Evolutionary conservation across 2,888 invertebrate species (phyloP).

Genomic region (Chesias legatella): DNA sequence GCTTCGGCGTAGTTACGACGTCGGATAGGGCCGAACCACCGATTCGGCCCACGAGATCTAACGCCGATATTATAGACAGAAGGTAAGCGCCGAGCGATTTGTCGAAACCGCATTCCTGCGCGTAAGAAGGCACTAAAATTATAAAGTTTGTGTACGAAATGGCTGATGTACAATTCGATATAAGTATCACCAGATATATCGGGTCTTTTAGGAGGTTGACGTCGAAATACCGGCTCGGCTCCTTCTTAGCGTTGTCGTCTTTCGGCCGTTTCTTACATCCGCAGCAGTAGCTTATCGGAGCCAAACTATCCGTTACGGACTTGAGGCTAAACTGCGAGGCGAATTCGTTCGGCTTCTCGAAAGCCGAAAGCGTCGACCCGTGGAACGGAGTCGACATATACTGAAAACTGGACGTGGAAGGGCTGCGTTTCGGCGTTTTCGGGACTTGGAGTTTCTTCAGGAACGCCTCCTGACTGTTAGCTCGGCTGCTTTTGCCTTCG

Average conservation of each 20-base stretch:
- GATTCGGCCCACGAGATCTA: slow-evolving; percentile 90
- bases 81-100: slow-evolving; percentile 86
- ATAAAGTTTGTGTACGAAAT: slow-evolving; percentile 93
- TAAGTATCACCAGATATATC: slow-evolving; percentile 88
- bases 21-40: slow-evolving; percentile 93
- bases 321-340: slow-evolving; percentile 89
- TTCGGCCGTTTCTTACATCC: slow-evolving; percentile 56
- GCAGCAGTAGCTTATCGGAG: slow-evolving; percentile 65
- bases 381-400: slow-evolving; percentile 93
- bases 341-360: slow-evolving; percentile 88
- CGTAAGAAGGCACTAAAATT: slow-evolving; percentile 89
- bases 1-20: slow-evolving; percentile 86
- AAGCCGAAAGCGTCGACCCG: slow-evolving; percentile 88
- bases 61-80: slow-evolving; percentile 88
- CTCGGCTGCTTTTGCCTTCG: slow-evolving; percentile 75
- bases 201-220: slow-evolving; percentile 87
- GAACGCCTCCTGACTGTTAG: slow-evolving; percentile 61
- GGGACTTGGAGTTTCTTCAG: slow-evolving; percentile 60
- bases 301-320: slow-evolving; percentile 81
- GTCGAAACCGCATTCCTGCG: slow-evolving; percentile 84
- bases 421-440: slow-evolving; percentile 83
- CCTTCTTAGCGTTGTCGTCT: slow-evolving; percentile 55
- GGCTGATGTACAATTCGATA: slow-evolving; percentile 92
- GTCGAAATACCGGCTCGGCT: slow-evolving; percentile 86
- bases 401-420: slow-evolving; percentile 90